phyloP scores from a whole-genome alignment of 2,888 invertebrate genomes.

The Cantharis lateralis region DNA sequence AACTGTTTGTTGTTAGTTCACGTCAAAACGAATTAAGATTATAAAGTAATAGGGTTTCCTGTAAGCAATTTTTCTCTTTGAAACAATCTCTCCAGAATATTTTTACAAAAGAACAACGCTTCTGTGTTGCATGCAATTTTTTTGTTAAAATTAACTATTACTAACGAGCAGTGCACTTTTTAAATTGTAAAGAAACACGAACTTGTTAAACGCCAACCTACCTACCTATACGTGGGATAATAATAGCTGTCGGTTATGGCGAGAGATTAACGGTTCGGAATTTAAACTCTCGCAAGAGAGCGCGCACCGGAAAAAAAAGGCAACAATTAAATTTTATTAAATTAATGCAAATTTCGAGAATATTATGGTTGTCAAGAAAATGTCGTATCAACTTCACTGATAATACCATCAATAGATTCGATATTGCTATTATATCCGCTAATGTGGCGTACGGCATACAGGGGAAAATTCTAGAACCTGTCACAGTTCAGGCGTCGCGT shows the following conservation, averaged over 20 bases:
- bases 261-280: slow-evolving; percentile 24
- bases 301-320: not conserved
- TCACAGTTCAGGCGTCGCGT: slow-evolving; percentile 15
- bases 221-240: slow-evolving; percentile 7
- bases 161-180: slow-evolving; percentile 22
- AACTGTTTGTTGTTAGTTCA: slow-evolving; percentile 15
- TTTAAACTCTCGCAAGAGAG: not conserved
- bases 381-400: slow-evolving; percentile 18
- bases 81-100: slow-evolving; percentile 4
- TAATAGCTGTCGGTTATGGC: slow-evolving; percentile 24
- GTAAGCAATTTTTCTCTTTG: not conserved
- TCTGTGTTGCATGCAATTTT: slow-evolving; percentile 21
- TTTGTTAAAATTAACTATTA: slow-evolving; percentile 29
- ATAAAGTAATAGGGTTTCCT: not conserved
- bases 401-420: slow-evolving; percentile 21
- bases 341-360: slow-evolving; percentile 15
- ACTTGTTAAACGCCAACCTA: slow-evolving; percentile 6
- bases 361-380: slow-evolving; percentile 18
- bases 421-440: slow-evolving; percentile 29
- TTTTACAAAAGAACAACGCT: slow-evolving; percentile 11
- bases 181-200: slow-evolving; percentile 26
- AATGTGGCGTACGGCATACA: slow-evolving; percentile 13
- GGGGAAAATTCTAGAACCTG: slow-evolving; percentile 23
- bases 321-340: slow-evolving; percentile 20
- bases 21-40: slow-evolving; percentile 1